Conservation (phyloP, 2,113 vertebrate species). For the Paralichthys olivaceus region DNA sequence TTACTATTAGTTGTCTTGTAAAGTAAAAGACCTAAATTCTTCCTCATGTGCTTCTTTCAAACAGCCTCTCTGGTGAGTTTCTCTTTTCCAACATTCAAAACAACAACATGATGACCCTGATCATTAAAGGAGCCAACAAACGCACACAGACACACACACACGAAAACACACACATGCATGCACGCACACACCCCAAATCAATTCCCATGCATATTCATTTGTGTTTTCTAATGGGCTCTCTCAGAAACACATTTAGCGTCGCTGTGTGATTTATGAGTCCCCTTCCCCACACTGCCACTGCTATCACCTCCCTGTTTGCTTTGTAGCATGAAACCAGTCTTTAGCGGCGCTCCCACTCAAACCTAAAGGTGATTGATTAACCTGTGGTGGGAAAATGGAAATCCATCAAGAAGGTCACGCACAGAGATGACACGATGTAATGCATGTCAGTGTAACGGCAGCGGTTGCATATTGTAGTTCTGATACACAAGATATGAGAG, state of each 20-base stretch:
- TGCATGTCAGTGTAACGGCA: background rate
- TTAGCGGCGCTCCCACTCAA: background rate
- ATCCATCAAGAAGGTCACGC: background rate
- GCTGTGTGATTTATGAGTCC: constrained; percentile 48
- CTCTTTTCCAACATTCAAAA: background rate
- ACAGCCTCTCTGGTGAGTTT: background rate
- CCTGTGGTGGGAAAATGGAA: background rate
- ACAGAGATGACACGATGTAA: background rate
- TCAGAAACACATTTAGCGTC: constrained; percentile 19
- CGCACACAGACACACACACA: background rate
- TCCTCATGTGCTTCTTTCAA: no score
- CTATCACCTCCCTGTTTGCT: background rate
- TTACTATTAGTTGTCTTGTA: no score
- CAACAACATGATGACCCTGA: background rate
- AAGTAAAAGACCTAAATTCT: no score
- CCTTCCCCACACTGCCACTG: background rate
- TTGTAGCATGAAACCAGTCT: background rate
- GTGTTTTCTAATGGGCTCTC: constrained; percentile 31
- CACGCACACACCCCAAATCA: constrained; percentile 13
- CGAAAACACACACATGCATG: background rate
- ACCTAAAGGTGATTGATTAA: constrained; percentile 23
- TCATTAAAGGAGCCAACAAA: background rate
- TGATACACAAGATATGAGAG: background rate
- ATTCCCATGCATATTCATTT: constrained; percentile 57
- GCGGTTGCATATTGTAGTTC: background rate